These are phyloP conservation scores for Anthopleura xanthogrammica DNA, from an alignment of 92 coral and sea anemone genomes.

Conservation along the genomic window DNA sequence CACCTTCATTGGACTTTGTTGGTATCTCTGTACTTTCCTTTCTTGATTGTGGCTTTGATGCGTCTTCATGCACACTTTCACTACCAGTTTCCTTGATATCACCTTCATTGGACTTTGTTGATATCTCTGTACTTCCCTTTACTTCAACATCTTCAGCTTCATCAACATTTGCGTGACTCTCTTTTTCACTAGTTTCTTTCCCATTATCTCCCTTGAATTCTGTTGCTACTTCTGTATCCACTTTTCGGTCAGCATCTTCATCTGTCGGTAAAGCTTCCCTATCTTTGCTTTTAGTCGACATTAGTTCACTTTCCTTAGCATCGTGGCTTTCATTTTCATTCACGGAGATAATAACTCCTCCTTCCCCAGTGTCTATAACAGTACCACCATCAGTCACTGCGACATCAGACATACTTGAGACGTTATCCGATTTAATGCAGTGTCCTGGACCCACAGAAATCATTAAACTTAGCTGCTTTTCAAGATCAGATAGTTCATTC, in stretches of 20 bases:
- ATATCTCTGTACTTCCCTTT: not conserved
- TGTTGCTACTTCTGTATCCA: not conserved
- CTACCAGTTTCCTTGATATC: not conserved
- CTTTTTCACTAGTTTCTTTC: not conserved
- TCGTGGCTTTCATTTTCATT: not conserved
- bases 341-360: not conserved
- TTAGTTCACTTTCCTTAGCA: not conserved
- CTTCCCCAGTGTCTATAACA: not conserved
- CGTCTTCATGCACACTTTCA: not conserved
- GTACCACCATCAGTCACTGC: not conserved
- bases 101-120: not conserved
- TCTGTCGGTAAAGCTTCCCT: not conserved
- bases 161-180: conserved; percentile 16
- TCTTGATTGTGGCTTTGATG: not conserved
- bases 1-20: not conserved
- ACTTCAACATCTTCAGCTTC: conserved; percentile 8
- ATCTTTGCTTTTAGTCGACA: not conserved
- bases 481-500: conserved; percentile 61
- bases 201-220: not conserved
- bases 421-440: not conserved
- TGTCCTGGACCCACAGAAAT: conserved; percentile 12
- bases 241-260: not conserved
- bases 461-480: conserved; percentile 55
- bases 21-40: not conserved
- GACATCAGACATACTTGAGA: not conserved